Conservation (phyloP, 2,113 vertebrate genomes). For the Grallaria varia region DNA sequence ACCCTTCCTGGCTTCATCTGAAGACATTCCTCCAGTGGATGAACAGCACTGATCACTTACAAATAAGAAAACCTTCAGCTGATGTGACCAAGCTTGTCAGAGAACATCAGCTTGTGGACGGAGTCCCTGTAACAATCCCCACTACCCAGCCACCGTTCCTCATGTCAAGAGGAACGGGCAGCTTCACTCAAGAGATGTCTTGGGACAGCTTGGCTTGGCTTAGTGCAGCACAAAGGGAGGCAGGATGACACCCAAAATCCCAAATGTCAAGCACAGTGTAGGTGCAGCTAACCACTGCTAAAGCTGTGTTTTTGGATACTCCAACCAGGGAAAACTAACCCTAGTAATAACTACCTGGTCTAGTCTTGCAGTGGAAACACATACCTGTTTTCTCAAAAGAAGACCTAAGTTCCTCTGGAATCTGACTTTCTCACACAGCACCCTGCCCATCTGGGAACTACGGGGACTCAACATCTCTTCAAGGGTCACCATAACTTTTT, state of each 20-base stretch:
- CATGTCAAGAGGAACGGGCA: neutral
- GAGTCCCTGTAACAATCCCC: neutral
- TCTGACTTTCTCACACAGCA: neutral
- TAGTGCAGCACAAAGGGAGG: neutral
- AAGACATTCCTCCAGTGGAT: neutral
- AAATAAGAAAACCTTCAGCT: neutral
- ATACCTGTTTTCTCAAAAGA: neutral
- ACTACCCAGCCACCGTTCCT: neutral
- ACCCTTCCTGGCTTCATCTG: neutral
- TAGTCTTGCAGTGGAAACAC: neutral
- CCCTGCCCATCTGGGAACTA: neutral
- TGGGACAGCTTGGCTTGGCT: fast-evolving
- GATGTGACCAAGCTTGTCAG: neutral
- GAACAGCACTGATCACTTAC: fast-evolving
- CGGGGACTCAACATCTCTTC: neutral
- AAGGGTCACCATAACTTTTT: neutral
- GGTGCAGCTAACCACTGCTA: neutral
- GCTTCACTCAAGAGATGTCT: neutral
- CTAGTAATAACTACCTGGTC: neutral
- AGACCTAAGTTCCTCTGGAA: neutral
- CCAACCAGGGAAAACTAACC: neutral
- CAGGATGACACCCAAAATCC: neutral
- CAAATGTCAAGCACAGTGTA: fast-evolving
- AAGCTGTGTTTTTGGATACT: neutral
- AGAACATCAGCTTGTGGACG: neutral